phyloP scores from a whole-genome alignment of 2,888 invertebrate genomes.

The Alsophila aescularia region DNA sequence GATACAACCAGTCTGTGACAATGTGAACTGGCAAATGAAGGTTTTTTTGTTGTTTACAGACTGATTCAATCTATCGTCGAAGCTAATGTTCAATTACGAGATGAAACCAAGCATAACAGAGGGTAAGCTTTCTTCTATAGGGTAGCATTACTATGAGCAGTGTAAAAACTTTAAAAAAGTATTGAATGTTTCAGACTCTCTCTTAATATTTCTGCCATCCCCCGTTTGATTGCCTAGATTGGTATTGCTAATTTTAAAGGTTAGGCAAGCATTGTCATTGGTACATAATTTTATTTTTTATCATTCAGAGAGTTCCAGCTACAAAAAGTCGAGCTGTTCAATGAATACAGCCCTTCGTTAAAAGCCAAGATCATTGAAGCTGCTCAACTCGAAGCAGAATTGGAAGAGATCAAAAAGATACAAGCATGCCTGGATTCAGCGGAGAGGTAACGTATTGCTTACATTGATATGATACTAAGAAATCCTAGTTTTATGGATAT shows the following conservation, averaged over 20 bases:
- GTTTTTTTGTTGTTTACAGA: slow-evolving; percentile 1
- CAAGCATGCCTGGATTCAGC: slow-evolving; percentile 39
- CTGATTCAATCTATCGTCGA: background rate
- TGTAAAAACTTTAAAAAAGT: no score
- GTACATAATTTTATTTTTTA: background rate
- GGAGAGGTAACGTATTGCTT: slow-evolving; percentile 50
- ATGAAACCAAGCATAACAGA: slow-evolving; percentile 3
- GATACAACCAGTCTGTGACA: no score
- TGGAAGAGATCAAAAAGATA: slow-evolving; percentile 53
- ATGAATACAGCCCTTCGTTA: slow-evolving; percentile 17
- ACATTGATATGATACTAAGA: background rate
- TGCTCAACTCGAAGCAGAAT: slow-evolving; percentile 44
- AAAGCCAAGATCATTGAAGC: slow-evolving; percentile 38
- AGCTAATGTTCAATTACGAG: background rate
- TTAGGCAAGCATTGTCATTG: no score
- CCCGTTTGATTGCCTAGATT: no score
- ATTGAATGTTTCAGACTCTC: no score
- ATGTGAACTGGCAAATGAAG: background rate
- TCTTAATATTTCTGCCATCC: no score
- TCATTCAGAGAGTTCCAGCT: slow-evolving; percentile 20
- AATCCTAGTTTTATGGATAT: no score
- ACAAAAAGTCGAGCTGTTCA: slow-evolving; percentile 17
- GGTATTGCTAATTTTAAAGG: no score
- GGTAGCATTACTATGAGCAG: no score
- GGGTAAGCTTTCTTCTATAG: background rate